Percentiles rank a stretch among this genome's conserved stretches.
These are phyloP conservation scores for Lamprotornis superbus DNA, from an alignment of 2,113 vertebrate genomes.

Conservation along the genomic window DNA sequence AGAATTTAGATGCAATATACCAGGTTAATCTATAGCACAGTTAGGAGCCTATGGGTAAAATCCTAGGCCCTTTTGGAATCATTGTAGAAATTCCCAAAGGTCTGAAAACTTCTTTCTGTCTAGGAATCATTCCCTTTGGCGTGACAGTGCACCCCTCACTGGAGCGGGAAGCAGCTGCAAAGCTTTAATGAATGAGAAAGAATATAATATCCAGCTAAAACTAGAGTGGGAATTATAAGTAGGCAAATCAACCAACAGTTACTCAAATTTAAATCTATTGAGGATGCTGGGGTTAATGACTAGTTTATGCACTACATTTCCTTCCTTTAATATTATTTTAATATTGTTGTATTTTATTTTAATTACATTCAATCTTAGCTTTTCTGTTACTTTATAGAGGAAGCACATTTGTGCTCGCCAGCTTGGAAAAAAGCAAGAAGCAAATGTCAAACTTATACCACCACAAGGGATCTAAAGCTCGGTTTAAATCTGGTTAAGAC, in stretches of 20 bases:
- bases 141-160: constrained; percentile 14
- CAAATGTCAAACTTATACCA: constrained; percentile 7
- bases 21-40: neutral
- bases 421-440: constrained; percentile 16
- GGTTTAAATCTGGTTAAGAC: constrained; percentile 36
- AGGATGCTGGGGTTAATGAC: constrained; percentile 61
- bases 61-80: neutral
- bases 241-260: constrained; percentile 55
- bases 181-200: constrained; percentile 36
- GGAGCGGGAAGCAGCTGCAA: constrained; percentile 40
- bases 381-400: constrained; percentile 35
- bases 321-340: constrained; percentile 67
- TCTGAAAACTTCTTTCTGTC: neutral
- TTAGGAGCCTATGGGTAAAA: constrained; percentile 2
- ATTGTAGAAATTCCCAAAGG: neutral
- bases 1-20: neutral
- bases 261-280: constrained; percentile 59
- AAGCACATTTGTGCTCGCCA: neutral
- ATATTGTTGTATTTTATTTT: constrained; percentile 63
- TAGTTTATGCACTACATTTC: constrained; percentile 63
- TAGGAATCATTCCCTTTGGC: neutral
- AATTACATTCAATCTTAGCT: constrained; percentile 50
- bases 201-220: constrained; percentile 44
- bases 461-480: constrained; percentile 3
- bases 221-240: constrained; percentile 44